Evolutionary conservation across 2,113 vertebrate species (phyloP), one percentile per base, ranked within the genome.

Genomic region (Leucosticte australis): DNA sequence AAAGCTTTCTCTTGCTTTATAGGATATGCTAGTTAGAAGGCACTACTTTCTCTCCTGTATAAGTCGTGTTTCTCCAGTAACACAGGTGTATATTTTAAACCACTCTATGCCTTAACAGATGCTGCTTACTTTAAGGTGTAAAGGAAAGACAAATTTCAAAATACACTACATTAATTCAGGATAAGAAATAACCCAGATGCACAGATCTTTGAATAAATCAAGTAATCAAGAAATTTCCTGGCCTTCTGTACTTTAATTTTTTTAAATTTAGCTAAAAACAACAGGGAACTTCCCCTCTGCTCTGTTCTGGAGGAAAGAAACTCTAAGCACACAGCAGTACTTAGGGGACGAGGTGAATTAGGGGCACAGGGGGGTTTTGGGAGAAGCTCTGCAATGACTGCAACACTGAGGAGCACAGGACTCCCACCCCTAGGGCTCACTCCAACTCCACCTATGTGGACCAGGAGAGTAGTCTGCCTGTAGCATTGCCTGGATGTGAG

Each of bases 1-100:
- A 39, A 67, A 90, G 41, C 60, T 95, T 96, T 94, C 62, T 93
- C 76, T 69, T 96, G 71, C 76, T 91, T 91, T 88, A 84, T 97
- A 95, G 91, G 64, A 93, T 89, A 90, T 80, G 70, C 92, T 91
- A 95, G 81, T 90, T 87, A 91, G 93, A 83, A 96, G 53, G 37
- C 82, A 88, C 90, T 88, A 76, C 59, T 70, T 52, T 90, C 71
- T 93, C 96, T 96, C 83, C 56, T 83, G 59, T 86, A 23, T 85
- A 95, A 92, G 33, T 94, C 35, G 26, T 65, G 50, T 59, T 52
- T 65, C 70, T 69, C 52, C 49, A 76, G 67, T 87, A 94, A 79
- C 37, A 65, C 23, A 74, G 73, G 27, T 60, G 11, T 62, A 15
- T 77, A 70, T 87, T 69, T 79, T 70, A 27, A 95, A 82, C 10